Conservation (phyloP, 2,888 invertebrate species). For the Drosophila anceps region DNA sequence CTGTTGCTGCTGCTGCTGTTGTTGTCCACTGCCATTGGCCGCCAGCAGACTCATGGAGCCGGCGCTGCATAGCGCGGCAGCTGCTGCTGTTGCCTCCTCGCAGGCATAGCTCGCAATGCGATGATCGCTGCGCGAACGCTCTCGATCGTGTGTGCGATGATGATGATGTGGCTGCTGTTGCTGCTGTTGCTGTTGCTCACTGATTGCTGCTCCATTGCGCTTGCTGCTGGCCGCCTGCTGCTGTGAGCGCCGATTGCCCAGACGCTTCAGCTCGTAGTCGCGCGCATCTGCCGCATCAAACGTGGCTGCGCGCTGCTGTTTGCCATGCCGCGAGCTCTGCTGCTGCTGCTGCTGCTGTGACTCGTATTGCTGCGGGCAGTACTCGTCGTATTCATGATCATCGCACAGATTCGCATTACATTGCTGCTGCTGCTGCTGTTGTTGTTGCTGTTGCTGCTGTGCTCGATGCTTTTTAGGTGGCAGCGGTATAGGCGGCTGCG, state of each 20-base stretch:
- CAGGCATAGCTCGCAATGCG: slow-evolving; percentile 82
- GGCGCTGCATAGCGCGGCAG: slow-evolving; percentile 54
- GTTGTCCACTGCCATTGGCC: slow-evolving; percentile 47
- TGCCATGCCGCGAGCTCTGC: slow-evolving; percentile 50
- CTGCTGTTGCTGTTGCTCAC: slow-evolving; percentile 62
- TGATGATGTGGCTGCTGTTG: slow-evolving; percentile 59
- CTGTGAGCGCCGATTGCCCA: slow-evolving; percentile 82
- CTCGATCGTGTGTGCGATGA: slow-evolving; percentile 77
- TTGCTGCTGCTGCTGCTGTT: slow-evolving; percentile 51
- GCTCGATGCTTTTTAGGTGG: slow-evolving; percentile 76
- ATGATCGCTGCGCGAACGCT: slow-evolving; percentile 83
- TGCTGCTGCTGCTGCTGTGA: slow-evolving; percentile 32
- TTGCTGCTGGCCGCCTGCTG: slow-evolving; percentile 81
- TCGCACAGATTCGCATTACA: slow-evolving; percentile 82
- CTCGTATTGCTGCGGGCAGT: slow-evolving; percentile 78
- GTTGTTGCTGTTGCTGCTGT: slow-evolving; percentile 44
- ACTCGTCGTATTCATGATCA: slow-evolving; percentile 84
- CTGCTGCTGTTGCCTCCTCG: slow-evolving; percentile 63
- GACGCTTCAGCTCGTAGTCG: slow-evolving; percentile 83
- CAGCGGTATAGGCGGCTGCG: slow-evolving; percentile 73
- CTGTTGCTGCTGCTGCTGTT: slow-evolving; percentile 58
- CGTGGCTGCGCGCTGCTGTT: slow-evolving; percentile 80
- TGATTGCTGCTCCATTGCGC: slow-evolving; percentile 69
- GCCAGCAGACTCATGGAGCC: slow-evolving; percentile 65
- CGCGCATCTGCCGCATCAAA: slow-evolving; percentile 84